Evolutionary conservation across 2,888 invertebrate species (phyloP).

Genomic region (Ichneumoninae sp.): DNA sequence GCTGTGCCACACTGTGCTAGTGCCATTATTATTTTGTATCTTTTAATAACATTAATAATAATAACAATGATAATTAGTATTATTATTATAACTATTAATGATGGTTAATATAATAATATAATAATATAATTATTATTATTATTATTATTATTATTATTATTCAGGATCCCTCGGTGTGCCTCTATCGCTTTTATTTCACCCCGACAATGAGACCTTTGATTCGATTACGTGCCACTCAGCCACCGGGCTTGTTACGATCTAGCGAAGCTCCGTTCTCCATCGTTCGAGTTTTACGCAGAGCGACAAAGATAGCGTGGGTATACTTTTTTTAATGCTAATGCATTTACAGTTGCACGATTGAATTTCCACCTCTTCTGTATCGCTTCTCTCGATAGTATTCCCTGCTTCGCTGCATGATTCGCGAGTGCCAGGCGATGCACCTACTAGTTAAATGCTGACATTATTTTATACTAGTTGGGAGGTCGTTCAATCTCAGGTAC

Average conservation of each 20-base stretch:
- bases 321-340: slow-evolving; percentile 49
- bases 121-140: slow-evolving; percentile 3
- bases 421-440: neutral
- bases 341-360: slow-evolving; percentile 50
- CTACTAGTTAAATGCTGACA: neutral
- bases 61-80: neutral
- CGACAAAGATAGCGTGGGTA: neutral
- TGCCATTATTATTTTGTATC: neutral
- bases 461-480: neutral
- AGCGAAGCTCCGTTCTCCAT: slow-evolving; percentile 30
- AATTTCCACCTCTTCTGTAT: slow-evolving; percentile 54
- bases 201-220: slow-evolving; percentile 52
- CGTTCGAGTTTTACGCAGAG: slow-evolving; percentile 20
- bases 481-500: neutral
- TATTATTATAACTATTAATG: neutral
- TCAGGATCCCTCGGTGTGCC: slow-evolving; percentile 13
- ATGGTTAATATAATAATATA: neutral
- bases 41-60: slow-evolving; percentile 6
- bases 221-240: slow-evolving; percentile 61
- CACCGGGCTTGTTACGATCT: slow-evolving; percentile 53
- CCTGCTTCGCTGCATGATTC: neutral
- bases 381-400: slow-evolving; percentile 29
- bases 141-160: slow-evolving; percentile 37
- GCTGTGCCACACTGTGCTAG: neutral
- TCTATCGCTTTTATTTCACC: slow-evolving; percentile 27